Evolutionary conservation across 2,888 invertebrate species (phyloP), one percentile per base, ranked within the genome.

Genomic region (Teleiodes luculella): DNA sequence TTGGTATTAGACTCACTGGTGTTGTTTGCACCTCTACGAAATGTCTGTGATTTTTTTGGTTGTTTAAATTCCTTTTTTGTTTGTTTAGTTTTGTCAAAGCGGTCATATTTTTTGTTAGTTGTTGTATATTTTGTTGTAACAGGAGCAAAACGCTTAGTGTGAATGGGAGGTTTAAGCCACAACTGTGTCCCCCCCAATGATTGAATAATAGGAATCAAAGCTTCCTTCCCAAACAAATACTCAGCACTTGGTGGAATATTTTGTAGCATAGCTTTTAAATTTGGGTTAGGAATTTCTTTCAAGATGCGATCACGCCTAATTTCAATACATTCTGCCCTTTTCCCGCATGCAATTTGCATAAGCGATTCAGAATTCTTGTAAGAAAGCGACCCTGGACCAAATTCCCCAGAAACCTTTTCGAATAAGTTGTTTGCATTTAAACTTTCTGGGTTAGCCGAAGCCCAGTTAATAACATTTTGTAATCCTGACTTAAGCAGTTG

Each of bases 281-380:
- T 52, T 48, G 18, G 36, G 18, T 55, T 33, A 6, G 31, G 45
- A 55, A 56, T 50, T 8, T 61, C 55, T 33, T 54, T 57, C 0
- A 61, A 10, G 6, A 59, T 39, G 7, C 55, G 20, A 0, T 55
- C 36, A 4, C 58, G 45, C 7, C 59, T 36, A 3, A 57, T 10
- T 30, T 60, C 60, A 45, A 60, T 57, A 10, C 55, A 49, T 24
- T 60, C 56, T 0, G 55, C 28, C n/a, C 57, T 51, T 45, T 55
- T 58, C 0, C 57, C 58, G n/a, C 53, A 53, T 0, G 55, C 24
- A 8, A 61, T 52, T 16, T 61, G 56, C 56, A 58, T 47, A 1
- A 47, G 39, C 4, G 16, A 24, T 24, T 60, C 58, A 5, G 16
- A 53, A 31, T 35, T 52, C 16, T 54, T 58, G 10, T 45, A 36